Evolutionary conservation across 1,140 invertebrate genomes (phyloP), one percentile per base, ranked within the genome.

Genomic region (Cepaea nemoralis): DNA sequence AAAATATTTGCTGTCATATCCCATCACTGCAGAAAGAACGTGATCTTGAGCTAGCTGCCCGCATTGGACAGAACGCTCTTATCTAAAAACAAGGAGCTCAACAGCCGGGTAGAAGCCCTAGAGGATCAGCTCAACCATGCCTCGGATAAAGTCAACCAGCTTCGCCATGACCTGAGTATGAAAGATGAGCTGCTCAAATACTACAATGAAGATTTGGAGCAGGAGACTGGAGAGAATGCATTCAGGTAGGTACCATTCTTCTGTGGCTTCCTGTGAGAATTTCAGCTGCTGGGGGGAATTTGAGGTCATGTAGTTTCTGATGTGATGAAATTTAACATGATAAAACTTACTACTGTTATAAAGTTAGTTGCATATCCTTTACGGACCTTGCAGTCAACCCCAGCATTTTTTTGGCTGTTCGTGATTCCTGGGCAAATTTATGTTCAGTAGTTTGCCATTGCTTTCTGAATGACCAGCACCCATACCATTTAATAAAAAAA

Each of bases 61-160:
- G 96, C 59, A 99, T 99, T 89, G 98, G 98, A 71, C 98, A 99
- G 90, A n/a, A 96, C 97, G 90, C 92, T 99, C 55, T 92, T 99
- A 80, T 94, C 95, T 74, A 95, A 96, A 86, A 99, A 99, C 91
- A 96, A 96, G 89, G 94, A 95, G 50, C 86, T 93, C 50, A 85
- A 87, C 42, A 86, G 86, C 24, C 90, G 89, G 84, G 90, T 90
- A 82, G 91, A 92, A 50, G 55, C 82, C 63, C 93, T 99, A 78
- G 97, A 99, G 90, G 93, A 93, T 39, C 97, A 98, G 87, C 91
- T 98, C 35, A 94, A 94, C 82, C 88, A 93, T 79, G 94, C 95
- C 16, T 95, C 95, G 80, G 97, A 98, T 85, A 95, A 94, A 81
- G 86, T 97, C 85, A 97, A 96, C 1, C 97, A 99, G 89, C 93